phyloP scores from a whole-genome alignment of 2,888 invertebrate species.

The Ophonus ardosiacus region DNA sequence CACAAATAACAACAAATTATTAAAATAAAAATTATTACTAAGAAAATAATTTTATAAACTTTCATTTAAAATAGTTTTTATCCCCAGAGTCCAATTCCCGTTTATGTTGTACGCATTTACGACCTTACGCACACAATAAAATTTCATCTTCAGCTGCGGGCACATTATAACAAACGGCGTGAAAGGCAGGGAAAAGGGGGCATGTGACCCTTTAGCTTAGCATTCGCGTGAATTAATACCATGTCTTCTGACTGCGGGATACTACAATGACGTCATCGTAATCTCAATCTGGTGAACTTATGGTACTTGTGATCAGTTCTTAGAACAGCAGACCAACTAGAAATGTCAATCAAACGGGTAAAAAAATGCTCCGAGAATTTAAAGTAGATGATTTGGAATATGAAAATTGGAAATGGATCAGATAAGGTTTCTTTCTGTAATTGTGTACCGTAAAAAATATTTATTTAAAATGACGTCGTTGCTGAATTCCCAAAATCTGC shows the following conservation, averaged over 20 bases:
- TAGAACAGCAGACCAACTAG: slow-evolving; percentile 3
- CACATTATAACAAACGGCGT: neutral
- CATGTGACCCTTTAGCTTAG: slow-evolving; percentile 55
- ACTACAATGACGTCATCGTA: slow-evolving; percentile 43
- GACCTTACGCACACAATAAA: slow-evolving; percentile 5
- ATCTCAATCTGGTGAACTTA: slow-evolving; percentile 50
- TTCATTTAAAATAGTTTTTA: neutral
- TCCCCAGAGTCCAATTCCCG: neutral
- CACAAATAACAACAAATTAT: too few species aligned
- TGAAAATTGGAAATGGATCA: slow-evolving; percentile 10
- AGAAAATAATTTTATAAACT: too few species aligned
- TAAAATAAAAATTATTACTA: too few species aligned
- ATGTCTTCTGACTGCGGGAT: slow-evolving; percentile 33
- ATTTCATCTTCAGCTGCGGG: slow-evolving; percentile 29
- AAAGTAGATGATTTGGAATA: neutral
- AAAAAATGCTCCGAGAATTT: slow-evolving; percentile 35
- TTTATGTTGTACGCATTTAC: slow-evolving; percentile 10
- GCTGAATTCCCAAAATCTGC: too few species aligned
- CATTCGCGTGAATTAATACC: slow-evolving; percentile 21
- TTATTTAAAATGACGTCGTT: neutral
- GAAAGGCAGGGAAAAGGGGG: slow-evolving; percentile 28
- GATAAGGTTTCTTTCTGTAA: neutral
- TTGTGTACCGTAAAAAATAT: neutral
- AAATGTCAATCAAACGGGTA: slow-evolving; percentile 44
- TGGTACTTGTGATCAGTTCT: slow-evolving; percentile 36